Evolutionary conservation across 2,797 vertebrate genomes (phyloP).

Genomic region (Borostomias antarcticus): DNA sequence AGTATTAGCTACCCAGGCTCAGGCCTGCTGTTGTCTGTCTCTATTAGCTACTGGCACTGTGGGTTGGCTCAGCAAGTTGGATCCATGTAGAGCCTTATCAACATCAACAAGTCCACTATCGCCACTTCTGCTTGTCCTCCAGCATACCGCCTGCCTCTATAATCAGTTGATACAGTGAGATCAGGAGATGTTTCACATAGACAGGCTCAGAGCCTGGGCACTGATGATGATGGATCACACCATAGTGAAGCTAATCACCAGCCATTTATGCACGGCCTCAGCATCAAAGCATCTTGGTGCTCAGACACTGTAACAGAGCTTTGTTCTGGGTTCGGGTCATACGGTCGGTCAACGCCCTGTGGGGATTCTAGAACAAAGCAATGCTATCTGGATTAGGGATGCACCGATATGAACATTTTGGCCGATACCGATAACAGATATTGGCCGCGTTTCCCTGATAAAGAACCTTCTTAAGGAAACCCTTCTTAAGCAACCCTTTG

Average conservation of each 20-base stretch:
- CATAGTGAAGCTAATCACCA: background rate
- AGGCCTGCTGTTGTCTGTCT: constrained; percentile 21
- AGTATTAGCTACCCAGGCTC: constrained; percentile 9
- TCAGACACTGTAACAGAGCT: background rate
- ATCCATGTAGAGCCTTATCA: background rate
- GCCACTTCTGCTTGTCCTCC: background rate
- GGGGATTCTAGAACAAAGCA: too few relatives aligned
- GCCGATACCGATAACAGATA: too few relatives aligned
- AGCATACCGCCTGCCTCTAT: background rate
- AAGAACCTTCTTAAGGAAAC: too few relatives aligned
- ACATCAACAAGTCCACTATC: background rate
- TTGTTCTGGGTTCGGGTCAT: background rate
- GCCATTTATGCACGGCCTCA: background rate
- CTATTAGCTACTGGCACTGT: constrained; percentile 16
- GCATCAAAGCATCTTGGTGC: background rate
- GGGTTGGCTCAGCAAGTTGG: constrained; percentile 2
- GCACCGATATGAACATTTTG: too few relatives aligned
- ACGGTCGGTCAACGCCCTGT: background rate
- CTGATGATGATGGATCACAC: background rate
- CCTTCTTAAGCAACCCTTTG: too few relatives aligned
- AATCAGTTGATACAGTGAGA: background rate
- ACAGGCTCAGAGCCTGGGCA: background rate
- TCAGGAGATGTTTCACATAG: background rate
- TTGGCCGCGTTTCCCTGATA: too few relatives aligned
- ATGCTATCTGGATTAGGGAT: too few relatives aligned